Base-by-base conservation (phyloP, 2,888 invertebrate species). In the Endotricha flammealis region DNA sequence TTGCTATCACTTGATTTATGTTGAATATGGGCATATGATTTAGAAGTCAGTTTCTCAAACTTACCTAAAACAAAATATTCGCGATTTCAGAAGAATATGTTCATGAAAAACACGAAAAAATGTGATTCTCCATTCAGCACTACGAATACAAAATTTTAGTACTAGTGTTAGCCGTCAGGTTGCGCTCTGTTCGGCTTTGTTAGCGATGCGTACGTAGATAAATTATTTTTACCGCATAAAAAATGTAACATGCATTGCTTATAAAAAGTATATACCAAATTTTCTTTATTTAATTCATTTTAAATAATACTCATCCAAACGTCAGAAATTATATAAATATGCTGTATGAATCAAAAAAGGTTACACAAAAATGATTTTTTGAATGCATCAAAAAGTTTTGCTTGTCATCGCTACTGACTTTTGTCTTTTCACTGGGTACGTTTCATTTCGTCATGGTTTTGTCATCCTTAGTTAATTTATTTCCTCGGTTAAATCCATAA, bases 121-220 rank as follows among this genome's bases (percentile, higher is more conserved):
- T 80, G 85, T 83, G 78, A 72, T 80, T 74, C 72, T 75, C 78
- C 82, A 85, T 80, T 75, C 82, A 79, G 73, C 76, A 82, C 85
- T 82, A 86, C 83, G 82, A 87, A 86, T 83, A 86, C 86, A 86
- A 85, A 86, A 77, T 82, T 77, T 75, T 78, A 75, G 75, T 81
- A 82, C 81, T 81, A 53, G 64, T 64, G 51, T 51, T 50, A 46
- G 34, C 51, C 67, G 56, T 53, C 42, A 73, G 79, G 61, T 64
- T 66, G 78, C 75, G 66, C 52, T 43, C 48, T 44, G 45, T 47
- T 43, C 42, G 45, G 43, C 56, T 53, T 60, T 41, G 54, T 48
- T 53, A 48, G 43, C 35, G 61, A 49, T 58, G 72, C 65, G 66
- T 70, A 72, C 20, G 2, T 12, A 34, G 12, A 8, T 13, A 10